phyloP scores from a whole-genome alignment of 2,797 vertebrate genomes.

The Alauda arvensis region DNA sequence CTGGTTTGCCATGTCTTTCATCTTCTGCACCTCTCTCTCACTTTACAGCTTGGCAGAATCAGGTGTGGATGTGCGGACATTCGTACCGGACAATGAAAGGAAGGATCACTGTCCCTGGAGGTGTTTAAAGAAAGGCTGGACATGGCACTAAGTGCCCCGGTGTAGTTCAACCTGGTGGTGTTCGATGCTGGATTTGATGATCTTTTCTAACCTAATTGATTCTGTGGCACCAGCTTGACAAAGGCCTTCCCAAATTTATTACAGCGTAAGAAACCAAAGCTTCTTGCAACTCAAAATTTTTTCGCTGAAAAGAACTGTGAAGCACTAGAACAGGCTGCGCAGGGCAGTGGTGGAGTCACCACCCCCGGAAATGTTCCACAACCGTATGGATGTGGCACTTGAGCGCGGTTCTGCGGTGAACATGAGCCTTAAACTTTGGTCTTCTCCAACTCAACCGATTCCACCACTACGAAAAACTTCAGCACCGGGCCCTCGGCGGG shows the following conservation, averaged over 20 bases:
- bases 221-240: neutral
- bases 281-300: fast-evolving
- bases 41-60: neutral
- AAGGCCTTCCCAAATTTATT: neutral
- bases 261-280: fast-evolving
- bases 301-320: neutral
- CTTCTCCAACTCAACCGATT: fast-evolving
- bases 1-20: neutral
- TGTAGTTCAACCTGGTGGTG: neutral
- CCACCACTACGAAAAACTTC: fast-evolving
- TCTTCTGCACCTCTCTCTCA: neutral
- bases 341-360: too few species aligned
- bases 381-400: fast-evolving
- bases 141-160: neutral
- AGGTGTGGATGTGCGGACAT: fast-evolving
- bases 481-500: fast-evolving
- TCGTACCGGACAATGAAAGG: neutral
- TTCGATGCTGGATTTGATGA: neutral
- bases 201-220: neutral
- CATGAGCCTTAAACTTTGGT: fast-evolving
- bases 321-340: neutral
- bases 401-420: fast-evolving
- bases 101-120: neutral
- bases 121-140: neutral
- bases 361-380: too few species aligned